Evolutionary conservation across 1,140 invertebrate species (phyloP), one percentile per base, ranked within the genome.

Genomic region (Homalodisca vitripennis): DNA sequence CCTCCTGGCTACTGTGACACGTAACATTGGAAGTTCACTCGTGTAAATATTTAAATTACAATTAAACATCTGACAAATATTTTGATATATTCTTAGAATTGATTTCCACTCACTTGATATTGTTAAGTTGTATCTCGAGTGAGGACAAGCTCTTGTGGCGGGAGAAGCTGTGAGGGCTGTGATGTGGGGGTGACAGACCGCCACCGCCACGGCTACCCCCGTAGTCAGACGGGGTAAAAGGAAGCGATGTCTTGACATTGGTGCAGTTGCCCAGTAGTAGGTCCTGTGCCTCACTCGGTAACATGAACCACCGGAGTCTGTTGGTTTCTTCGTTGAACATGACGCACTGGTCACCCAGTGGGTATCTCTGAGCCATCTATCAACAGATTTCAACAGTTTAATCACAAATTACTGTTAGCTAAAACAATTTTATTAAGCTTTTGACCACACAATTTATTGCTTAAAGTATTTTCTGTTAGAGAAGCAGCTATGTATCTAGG

Each of bases 291-390:
- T 91, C 89, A 73, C 86, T 86, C 0, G 89, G 89, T 53, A 95
- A 79, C 83, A 95, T 88, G 78, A 95, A 96, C 93, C 93, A 96
- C 66, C 92, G 81, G 14, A 95, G 80, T 63, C 84, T 82, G 71
- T 90, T 86, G 24, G 87, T 84, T 53, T 86, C 79, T 41, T 85
- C 83, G 75, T 89, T 86, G 76, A 87, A 85, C 72, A 93, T 79
- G 12, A 89, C 83, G 67, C 85, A 86, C 72, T 91, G 89, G 75
- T 95, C 92, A 20, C 87, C 84, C 51, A 91, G 81, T 12, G 89
- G 86, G 74, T 84, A 87, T 70, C 88, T 83, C 78, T 89, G 87
- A 13, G 89, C 89, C 75, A 89, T 86, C 84, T 85, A 75, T 17
- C 78, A 41, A 41, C 6, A 6, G 34, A 41, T 41, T 41, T 41